Percentiles rank a stretch among this genome's conserved stretches.
Conservation (phyloP, 2,888 invertebrate genomes). For the Polylopha cassiicola region DNA sequence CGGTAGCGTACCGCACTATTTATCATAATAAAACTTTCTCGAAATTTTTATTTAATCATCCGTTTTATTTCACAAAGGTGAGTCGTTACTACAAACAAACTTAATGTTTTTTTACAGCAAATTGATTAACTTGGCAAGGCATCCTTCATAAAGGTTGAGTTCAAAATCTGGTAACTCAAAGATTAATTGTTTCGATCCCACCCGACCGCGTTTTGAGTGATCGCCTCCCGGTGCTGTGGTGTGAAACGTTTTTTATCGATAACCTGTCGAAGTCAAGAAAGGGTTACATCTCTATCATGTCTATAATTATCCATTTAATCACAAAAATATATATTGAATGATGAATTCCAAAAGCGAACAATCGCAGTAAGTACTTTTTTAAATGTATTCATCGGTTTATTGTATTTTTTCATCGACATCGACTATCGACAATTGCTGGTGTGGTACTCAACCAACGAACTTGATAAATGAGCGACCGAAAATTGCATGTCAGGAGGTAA, state of each 20-base stretch:
- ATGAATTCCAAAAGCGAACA: too few species aligned
- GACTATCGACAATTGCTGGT: slow-evolving; percentile 30
- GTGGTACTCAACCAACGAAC: slow-evolving; percentile 35
- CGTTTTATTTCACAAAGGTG: slow-evolving; percentile 21
- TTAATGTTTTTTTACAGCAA: slow-evolving; percentile 42
- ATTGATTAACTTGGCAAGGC: slow-evolving; percentile 62
- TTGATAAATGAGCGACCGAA: slow-evolving; percentile 70
- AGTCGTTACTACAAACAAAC: slow-evolving; percentile 30
- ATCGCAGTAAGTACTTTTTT: too few species aligned
- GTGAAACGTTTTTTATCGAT: slow-evolving; percentile 33
- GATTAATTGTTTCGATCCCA: slow-evolving; percentile 70
- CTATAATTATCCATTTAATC: not conserved
- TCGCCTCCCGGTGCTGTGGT: slow-evolving; percentile 31
- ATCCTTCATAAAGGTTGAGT: slow-evolving; percentile 48
- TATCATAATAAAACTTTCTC: too few species aligned
- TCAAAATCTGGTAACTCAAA: slow-evolving; percentile 54
- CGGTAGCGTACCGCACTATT: too few species aligned
- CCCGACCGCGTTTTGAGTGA: slow-evolving; percentile 38
- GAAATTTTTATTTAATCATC: too few species aligned
- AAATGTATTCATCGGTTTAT: too few species aligned
- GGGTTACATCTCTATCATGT: not conserved
- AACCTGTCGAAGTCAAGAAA: slow-evolving; percentile 29
- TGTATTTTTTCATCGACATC: too few species aligned
- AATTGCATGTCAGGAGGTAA: slow-evolving; percentile 74
- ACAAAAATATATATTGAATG: too few species aligned